Conservation (phyloP, 2,113 vertebrate species). For the Antennarius striatus region DNA sequence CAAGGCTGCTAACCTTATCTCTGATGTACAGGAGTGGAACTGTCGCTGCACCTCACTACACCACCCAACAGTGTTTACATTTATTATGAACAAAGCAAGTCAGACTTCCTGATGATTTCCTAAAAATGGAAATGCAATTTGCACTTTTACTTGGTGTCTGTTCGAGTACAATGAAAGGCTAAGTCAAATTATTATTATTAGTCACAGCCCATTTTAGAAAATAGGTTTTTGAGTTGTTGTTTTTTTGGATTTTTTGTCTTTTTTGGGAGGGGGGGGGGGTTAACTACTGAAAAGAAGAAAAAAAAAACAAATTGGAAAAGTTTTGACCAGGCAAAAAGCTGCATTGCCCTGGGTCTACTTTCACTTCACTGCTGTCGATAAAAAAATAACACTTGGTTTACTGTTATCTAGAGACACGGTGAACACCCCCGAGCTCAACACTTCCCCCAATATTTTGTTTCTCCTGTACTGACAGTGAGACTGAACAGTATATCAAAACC, state of each 20-base stretch:
- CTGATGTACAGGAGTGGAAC: background rate
- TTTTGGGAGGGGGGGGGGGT: no score
- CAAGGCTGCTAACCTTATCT: background rate
- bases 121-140: background rate
- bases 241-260: no score
- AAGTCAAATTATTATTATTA: background rate
- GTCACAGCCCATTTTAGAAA: no score
- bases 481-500: slow-evolving; percentile 7
- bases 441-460: slow-evolving; percentile 21
- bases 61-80: background rate
- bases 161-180: background rate
- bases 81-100: slow-evolving; percentile 14
- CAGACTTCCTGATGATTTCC: background rate
- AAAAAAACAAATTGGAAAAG: background rate
- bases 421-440: slow-evolving; percentile 27
- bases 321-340: slow-evolving; percentile 35
- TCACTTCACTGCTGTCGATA: slow-evolving; percentile 35
- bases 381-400: slow-evolving; percentile 53
- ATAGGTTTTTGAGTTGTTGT: no score
- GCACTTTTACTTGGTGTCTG: background rate
- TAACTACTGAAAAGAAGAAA: background rate
- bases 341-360: slow-evolving; percentile 26
- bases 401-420: slow-evolving; percentile 39
- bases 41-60: background rate
- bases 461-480: slow-evolving; percentile 14